These are phyloP conservation scores for Speoplatyrhinus poulsoni DNA, from an alignment of 2,113 vertebrate genomes.

Conservation along the genomic window DNA sequence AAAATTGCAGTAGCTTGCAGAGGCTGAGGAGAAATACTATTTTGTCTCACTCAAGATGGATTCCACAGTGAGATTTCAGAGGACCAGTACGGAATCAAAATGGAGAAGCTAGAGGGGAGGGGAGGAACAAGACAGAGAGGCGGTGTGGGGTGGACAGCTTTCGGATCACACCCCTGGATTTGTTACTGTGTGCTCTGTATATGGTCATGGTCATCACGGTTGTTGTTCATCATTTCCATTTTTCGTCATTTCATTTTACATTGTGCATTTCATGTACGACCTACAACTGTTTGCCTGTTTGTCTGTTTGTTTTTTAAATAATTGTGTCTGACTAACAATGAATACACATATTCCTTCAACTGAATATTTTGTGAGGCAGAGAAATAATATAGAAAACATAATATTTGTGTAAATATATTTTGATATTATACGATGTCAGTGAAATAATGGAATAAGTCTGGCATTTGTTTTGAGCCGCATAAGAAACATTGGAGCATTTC, in stretches of 20 bases:
- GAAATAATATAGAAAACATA: too few species aligned
- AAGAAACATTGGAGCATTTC: not conserved
- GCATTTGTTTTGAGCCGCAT: not conserved
- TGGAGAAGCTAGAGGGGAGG: constrained; percentile 70
- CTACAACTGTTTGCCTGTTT: not conserved
- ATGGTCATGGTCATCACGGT: not conserved
- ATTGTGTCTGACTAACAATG: not conserved
- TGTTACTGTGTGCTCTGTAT: constrained; percentile 28
- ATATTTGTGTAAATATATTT: not conserved
- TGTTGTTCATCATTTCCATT: constrained; percentile 9
- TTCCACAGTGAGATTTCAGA: constrained; percentile 74
- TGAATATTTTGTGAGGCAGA: not conserved
- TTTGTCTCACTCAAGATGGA: constrained; percentile 76
- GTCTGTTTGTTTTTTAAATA: not conserved
- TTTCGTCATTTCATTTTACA: not conserved
- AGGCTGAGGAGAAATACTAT: constrained; percentile 70
- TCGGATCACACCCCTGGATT: constrained; percentile 28
- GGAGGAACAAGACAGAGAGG: constrained; percentile 46
- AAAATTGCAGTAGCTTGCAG: constrained; percentile 70
- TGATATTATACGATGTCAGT: not conserved
- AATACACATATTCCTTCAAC: not conserved
- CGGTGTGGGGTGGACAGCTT: constrained; percentile 50
- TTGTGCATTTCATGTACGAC: too few species aligned
- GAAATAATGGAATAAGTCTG: not conserved
- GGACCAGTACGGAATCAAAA: constrained; percentile 74